Base-by-base conservation (phyloP, 2,888 invertebrate species). In the Nephrocerus scutellatus region DNA sequence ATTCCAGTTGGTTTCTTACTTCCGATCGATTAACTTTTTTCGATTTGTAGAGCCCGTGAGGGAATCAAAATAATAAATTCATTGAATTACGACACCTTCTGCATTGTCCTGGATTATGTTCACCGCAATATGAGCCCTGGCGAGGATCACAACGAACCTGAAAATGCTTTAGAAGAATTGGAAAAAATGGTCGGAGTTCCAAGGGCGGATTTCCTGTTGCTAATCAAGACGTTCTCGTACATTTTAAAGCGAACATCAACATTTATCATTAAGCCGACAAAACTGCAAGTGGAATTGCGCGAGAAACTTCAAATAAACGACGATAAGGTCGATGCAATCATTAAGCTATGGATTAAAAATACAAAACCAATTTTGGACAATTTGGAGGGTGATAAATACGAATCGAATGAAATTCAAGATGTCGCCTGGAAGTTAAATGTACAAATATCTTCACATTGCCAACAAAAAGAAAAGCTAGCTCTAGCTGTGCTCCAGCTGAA, bases 341-440 rank as follows among this genome's bases (percentile, higher is more conserved):
- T 74, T 5, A 71, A 72, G 37, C 47, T 71, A 7, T 77, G 76
- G 76, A 71, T 73, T 1, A 64, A 66, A 23, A 65, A 70, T 44
- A 72, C 72, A 2, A 74, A 73, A 47, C 66, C 70, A 6, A 69
- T 75, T 45, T 68, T 75, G 49, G 70, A 70, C 29, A 72, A 73
- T 53, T 62, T 75, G 48, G 64, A 66, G 10, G 57, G 56, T 26
- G 59, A 59, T 29, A 58, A 60, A 1, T 63, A 62, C 38, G 60
- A 61, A 37, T 60, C 64, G 14, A 68, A 70, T 53, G 70, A 73
- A 52, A 58, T 77, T 21, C 67, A 74, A 35, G 68, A 72, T 48
- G 62, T 76, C 22, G 66, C 70, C 20, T 77, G 77, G 76, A 72
- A 75, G 43, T 51, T 76, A 3, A 74, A 74, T 54, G 62, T 76